These are phyloP conservation scores for Pteropus rufus DNA, from an alignment of 2,797 vertebrate genomes.

Conservation along the genomic window DNA sequence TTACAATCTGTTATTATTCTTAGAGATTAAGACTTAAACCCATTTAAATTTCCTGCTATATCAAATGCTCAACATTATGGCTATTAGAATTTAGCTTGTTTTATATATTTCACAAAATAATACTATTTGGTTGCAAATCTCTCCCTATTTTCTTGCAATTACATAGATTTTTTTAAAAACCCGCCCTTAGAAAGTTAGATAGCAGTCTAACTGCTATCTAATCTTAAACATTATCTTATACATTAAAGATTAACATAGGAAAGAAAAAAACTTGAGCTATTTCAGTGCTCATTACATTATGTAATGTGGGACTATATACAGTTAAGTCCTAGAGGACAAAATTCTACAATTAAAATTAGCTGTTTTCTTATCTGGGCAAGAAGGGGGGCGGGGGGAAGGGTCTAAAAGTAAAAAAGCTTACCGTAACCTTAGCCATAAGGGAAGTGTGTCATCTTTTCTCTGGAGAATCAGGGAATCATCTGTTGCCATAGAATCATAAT, in stretches of 20 bases:
- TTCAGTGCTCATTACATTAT: neutral
- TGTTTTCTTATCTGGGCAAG: constrained; percentile 12
- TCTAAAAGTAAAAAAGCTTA: constrained; percentile 34
- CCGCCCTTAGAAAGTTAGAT: neutral
- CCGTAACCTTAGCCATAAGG: neutral
- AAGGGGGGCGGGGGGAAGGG: neutral
- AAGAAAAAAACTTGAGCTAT: neutral
- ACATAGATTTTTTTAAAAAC: neutral
- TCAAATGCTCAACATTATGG: neutral
- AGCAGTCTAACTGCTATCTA: neutral
- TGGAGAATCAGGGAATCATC: neutral
- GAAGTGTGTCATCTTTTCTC: neutral
- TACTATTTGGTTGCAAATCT: constrained; percentile 14
- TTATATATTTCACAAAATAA: neutral
- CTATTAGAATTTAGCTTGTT: neutral
- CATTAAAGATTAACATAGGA: neutral
- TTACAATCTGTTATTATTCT: neutral
- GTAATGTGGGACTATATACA: neutral
- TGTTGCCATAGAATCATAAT: constrained; percentile 28
- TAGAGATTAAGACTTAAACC: constrained; percentile 7
- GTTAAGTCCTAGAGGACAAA: neutral
- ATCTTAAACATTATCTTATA: neutral
- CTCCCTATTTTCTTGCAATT: neutral
- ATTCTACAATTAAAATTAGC: neutral
- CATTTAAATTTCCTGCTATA: neutral